phyloP scores from a whole-genome alignment of 2,113 vertebrate species.

The Petrocephalus microphthalmus region DNA sequence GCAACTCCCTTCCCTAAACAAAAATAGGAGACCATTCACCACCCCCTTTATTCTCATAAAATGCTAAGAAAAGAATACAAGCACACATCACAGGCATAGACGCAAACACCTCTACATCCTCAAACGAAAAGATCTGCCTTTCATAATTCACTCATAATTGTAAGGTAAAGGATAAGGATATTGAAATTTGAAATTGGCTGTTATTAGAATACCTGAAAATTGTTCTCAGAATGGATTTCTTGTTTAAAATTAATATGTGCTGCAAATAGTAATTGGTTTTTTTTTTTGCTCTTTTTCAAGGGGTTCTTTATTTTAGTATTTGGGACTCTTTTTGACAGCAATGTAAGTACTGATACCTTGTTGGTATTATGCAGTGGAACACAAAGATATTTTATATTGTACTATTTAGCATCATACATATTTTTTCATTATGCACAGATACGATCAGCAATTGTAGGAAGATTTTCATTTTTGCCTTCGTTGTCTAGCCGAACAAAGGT shows the following conservation, averaged over 20 bases:
- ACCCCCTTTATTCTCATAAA: neutral
- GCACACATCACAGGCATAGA: neutral
- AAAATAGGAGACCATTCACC: neutral
- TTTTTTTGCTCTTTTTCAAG: constrained; percentile 39
- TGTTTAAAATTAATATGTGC: neutral
- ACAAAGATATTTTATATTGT: neutral
- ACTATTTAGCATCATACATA: too few relatives aligned
- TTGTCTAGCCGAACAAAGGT: constrained; percentile 14
- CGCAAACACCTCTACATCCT: neutral
- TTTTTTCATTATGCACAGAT: neutral
- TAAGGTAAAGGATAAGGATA: neutral
- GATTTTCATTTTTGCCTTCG: constrained; percentile 18
- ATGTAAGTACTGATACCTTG: constrained; percentile 46
- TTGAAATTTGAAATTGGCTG: neutral
- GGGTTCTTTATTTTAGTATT: constrained; percentile 71
- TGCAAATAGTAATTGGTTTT: neutral
- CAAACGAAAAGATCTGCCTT: neutral
- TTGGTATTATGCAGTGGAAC: neutral
- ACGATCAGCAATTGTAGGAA: neutral
- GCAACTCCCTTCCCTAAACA: neutral
- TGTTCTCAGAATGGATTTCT: neutral
- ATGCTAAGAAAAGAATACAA: neutral
- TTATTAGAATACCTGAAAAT: neutral
- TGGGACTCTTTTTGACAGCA: constrained; percentile 63
- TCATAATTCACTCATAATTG: neutral